Percentiles rank a stretch among this genome's conserved stretches.
Conservation (phyloP, 2,888 invertebrate species). For the Malachius bipustulatus region DNA sequence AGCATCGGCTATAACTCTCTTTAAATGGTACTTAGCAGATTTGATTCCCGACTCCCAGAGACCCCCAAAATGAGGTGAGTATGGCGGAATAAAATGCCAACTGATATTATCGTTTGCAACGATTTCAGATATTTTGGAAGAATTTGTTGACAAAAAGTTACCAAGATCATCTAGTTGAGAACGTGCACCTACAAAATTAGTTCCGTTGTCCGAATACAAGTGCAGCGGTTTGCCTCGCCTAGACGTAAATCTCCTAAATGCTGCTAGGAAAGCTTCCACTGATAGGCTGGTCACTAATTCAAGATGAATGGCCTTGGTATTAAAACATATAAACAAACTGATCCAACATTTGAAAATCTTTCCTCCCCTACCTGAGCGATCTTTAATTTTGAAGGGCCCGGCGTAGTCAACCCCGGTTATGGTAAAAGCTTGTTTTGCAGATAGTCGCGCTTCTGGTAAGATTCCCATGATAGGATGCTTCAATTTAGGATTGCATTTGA, state of each 20-base stretch:
- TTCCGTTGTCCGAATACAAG: constrained; percentile 21
- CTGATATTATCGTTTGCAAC: constrained; percentile 10
- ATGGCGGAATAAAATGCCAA: constrained; percentile 16
- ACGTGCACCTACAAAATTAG: constrained; percentile 18
- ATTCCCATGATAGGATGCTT: constrained; percentile 13
- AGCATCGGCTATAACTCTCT: constrained; percentile 17
- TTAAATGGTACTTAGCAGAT: constrained; percentile 12
- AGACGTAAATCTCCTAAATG: constrained; percentile 20
- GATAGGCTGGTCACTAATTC: constrained; percentile 20
- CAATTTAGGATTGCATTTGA: constrained; percentile 11
- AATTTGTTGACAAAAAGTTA: constrained; percentile 9
- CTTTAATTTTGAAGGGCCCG: constrained; percentile 14
- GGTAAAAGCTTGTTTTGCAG: constrained; percentile 10
- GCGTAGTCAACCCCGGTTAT: constrained; percentile 15
- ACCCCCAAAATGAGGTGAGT: constrained; percentile 17
- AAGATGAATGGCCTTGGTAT: constrained; percentile 20
- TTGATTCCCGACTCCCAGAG: constrained; percentile 16
- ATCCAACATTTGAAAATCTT: constrained; percentile 13
- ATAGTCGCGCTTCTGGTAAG: constrained; percentile 13
- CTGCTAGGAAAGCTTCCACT: constrained; percentile 19
- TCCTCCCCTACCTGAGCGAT: constrained; percentile 7
- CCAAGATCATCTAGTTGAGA: constrained; percentile 9
- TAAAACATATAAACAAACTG: constrained; percentile 13
- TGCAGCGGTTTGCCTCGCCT: constrained; percentile 18
- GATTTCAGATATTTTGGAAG: constrained; percentile 4